A percentile compares a stretch with the other conserved stretches of the same genome.
Evolutionary conservation across 2,113 vertebrate genomes (phyloP).

Genomic region (Halcyon malimbica): DNA sequence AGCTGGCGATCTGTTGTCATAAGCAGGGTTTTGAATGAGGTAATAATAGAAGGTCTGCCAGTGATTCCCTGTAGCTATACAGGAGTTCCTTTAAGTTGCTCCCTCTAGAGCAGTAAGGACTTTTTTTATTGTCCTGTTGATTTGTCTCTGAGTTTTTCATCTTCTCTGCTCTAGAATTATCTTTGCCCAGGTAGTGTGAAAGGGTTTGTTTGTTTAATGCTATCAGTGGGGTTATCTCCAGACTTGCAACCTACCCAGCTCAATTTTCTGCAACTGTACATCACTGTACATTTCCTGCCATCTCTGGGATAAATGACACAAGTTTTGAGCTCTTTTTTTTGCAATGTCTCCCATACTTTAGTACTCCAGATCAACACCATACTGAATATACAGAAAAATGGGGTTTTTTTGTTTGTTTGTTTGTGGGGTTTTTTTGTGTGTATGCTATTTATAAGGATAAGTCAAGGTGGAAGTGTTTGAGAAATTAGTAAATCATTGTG

Average conservation of each 20-base stretch:
- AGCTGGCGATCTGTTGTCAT: constrained; percentile 17
- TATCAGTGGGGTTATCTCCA: neutral
- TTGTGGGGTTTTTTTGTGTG: neutral
- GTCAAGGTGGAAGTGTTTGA: neutral
- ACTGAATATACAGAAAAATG: neutral
- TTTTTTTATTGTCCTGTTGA: neutral
- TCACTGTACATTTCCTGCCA: accelerated
- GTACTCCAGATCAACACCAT: neutral
- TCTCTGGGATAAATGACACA: neutral
- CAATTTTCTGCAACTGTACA: neutral
- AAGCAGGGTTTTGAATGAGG: neutral
- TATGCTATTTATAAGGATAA: neutral
- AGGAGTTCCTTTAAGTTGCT: neutral
- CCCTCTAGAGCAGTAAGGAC: neutral
- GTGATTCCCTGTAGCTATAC: neutral
- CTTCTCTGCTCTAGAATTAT: neutral
- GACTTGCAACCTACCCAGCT: neutral
- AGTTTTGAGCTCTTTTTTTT: neutral
- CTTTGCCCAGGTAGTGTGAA: neutral
- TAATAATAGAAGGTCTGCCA: neutral
- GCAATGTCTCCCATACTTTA: neutral
- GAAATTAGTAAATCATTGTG: neutral
- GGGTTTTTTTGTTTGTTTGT: too few species aligned
- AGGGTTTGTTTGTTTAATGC: neutral
- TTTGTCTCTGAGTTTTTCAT: neutral